Conservation (phyloP, 2,113 vertebrate species). For the Salvelinus sp. region DNA sequence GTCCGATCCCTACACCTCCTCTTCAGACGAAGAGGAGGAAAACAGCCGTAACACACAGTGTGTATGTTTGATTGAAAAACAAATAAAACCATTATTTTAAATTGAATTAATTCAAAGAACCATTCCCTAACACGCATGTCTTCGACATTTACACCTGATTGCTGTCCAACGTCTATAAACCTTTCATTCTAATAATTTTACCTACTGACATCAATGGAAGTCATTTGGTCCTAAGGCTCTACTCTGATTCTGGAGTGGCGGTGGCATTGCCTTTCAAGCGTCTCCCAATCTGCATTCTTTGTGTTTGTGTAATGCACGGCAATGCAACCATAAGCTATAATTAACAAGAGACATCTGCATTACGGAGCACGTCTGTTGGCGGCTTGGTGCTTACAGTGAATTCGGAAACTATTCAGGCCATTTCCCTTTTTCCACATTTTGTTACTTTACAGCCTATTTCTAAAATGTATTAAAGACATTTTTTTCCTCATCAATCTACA, state of each 20-base stretch:
- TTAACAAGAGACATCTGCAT: conserved; percentile 65
- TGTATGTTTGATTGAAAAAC: not conserved
- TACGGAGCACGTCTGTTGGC: conserved; percentile 48
- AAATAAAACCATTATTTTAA: not conserved
- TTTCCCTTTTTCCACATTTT: too few species aligned
- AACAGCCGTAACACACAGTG: too few species aligned
- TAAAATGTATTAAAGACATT: too few species aligned
- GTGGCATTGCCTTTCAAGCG: conserved; percentile 62
- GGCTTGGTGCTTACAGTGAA: conserved; percentile 37
- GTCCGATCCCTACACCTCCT: too few species aligned
- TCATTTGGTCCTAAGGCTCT: conserved; percentile 49
- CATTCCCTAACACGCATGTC: not conserved
- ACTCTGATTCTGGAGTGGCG: conserved; percentile 45
- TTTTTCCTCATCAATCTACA: too few species aligned
- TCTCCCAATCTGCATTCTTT: conserved; percentile 72
- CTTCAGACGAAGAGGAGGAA: too few species aligned
- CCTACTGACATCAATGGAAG: conserved; percentile 46
- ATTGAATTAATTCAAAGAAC: not conserved
- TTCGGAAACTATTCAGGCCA: too few species aligned
- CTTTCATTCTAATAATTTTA: conserved; percentile 38
- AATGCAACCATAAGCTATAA: conserved; percentile 59
- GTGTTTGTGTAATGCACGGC: conserved; percentile 64
- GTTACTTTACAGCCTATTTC: too few species aligned
- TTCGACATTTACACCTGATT: not conserved
- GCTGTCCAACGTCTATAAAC: conserved; percentile 34